Base-by-base conservation (phyloP, 1,140 invertebrate species). In the Drosophila subobscura region DNA sequence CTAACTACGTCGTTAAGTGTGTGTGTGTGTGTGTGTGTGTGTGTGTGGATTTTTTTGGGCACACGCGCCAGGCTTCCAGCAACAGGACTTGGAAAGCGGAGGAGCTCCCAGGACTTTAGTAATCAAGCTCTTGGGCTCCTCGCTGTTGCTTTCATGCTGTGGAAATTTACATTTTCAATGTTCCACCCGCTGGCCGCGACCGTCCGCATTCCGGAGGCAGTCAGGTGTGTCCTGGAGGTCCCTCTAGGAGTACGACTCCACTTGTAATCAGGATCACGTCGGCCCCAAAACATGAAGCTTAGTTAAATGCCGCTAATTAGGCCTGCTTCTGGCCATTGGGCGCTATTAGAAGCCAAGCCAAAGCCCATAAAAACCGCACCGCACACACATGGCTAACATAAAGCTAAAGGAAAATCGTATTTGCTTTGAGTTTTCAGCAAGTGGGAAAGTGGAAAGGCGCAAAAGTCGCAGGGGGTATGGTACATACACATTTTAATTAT, bases 1-100 rank as follows among this genome's bases (percentile, higher is more conserved):
- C 84, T 90, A 90, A 90, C 88, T 90, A 89, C 78, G 76, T 89
- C 85, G 85, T 89, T 89, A 89, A 89, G 76, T 84, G 50, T 33
- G 27, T 46, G 20, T 73, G 51, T 58, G 60, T 72, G 45, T 52
- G 46, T 61, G 67, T 68, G 45, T 50, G 22, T 57, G 6, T 45
- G 25, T 22, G 53, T 29, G 37, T 42, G 27, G 16, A 20, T 54
- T 42, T 25, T 50, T 56, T 51, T 54, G 66, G 56, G 72, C 58
- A 72, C 67, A 78, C 65, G 60, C 57, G 66, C 46, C 45, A 14
- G 23, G 55, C 55, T 33, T 27, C 33, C 41, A 14, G 23, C 50
- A 67, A 42, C 37, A 41, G 65, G 49, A 20, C 16, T 20, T 20
- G 16, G 16, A 20, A 66, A 44, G 54, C 40, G 50, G 37, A 42